Base-by-base conservation (phyloP, 1,140 invertebrate genomes). In the Drosophila micromelanica region DNA sequence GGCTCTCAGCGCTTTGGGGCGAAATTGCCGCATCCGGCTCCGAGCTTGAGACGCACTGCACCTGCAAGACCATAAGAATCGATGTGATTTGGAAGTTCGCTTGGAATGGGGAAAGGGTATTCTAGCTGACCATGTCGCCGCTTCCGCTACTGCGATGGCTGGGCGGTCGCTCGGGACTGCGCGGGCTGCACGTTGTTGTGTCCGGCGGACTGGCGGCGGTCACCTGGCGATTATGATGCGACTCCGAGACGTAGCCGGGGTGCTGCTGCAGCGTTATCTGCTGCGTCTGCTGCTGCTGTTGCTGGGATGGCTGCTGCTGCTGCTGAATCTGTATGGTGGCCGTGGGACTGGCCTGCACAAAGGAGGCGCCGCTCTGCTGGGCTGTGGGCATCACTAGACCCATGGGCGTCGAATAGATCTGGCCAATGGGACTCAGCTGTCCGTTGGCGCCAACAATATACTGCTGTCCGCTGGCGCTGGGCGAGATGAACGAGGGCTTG, bases 21-120 rank as follows among this genome's bases (percentile, higher is more conserved):
- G 91, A 92, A 11, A 90, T 76, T 8, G 85, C 95, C 0, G 94
- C 94, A 91, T 96, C 96, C 11, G 95, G 95, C 86, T 96, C 96
- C 84, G 96, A 97, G 81, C 96, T 97, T 3, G 96, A 97, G 49
- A 97, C 95, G 87, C 96, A 97, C 91, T 97, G 96, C 15, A 97
- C 96, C 95, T 96, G 91, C 40, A 93, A 93, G 6, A 7, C 54
- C 11, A 57, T n/a, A 3, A n/a, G 5, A 12, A 30, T 70, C n/a
- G 65, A n/a, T 45, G 32, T 3, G 0, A 43, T 12, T 1, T 1
- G 2, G 0, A 1, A 7, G 9, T 4, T 48, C 1, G 20, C 3
- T 11, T 5, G 9, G 3, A 7, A 11, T 0, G 8, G n/a, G 0
- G 1, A 40, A 1, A 8, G 1, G 6, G 30, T 43, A 2, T 32